Percentiles rank a stretch among this genome's conserved stretches.
Conservation (phyloP, 1,140 invertebrate genomes). For the Yoshiicerus persimilis region DNA sequence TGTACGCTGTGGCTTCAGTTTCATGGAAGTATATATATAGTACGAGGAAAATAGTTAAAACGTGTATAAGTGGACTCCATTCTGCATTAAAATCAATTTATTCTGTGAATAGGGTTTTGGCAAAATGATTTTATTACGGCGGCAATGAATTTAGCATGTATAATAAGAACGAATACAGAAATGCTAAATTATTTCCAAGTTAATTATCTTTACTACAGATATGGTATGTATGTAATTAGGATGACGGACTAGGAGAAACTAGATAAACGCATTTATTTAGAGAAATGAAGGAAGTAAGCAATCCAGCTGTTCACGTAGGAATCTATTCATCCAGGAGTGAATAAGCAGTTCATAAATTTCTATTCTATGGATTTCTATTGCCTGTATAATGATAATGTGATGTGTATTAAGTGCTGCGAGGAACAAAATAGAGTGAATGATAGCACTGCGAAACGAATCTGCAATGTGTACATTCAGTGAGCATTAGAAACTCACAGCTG, state of each 20-base stretch:
- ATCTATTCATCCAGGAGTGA: background rate
- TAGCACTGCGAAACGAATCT: background rate
- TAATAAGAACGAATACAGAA: too few relatives aligned
- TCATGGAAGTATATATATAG: too few relatives aligned
- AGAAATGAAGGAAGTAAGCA: background rate
- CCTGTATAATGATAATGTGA: background rate
- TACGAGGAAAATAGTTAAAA: too few relatives aligned
- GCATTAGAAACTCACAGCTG: background rate
- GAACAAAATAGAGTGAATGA: background rate
- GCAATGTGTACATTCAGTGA: background rate
- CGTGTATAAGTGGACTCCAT: too few relatives aligned
- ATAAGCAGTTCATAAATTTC: constrained; percentile 6
- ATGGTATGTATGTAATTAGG: background rate
- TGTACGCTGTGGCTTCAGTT: too few relatives aligned
- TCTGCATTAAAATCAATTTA: too few relatives aligned
- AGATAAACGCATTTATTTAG: background rate
- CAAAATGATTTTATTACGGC: too few relatives aligned
- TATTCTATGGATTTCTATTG: background rate
- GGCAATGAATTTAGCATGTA: too few relatives aligned
- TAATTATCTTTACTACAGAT: background rate
- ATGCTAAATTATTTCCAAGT: too few relatives aligned
- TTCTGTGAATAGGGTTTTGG: too few relatives aligned
- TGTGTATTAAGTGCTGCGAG: background rate
- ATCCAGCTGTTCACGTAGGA: background rate
- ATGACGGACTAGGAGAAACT: background rate